A percentile compares a stretch with the other conserved stretches of the same genome.
These are phyloP conservation scores for Antedon mediterranea DNA, from an alignment of 53 echinoderm and acorn worm species.

Conservation along the genomic window DNA sequence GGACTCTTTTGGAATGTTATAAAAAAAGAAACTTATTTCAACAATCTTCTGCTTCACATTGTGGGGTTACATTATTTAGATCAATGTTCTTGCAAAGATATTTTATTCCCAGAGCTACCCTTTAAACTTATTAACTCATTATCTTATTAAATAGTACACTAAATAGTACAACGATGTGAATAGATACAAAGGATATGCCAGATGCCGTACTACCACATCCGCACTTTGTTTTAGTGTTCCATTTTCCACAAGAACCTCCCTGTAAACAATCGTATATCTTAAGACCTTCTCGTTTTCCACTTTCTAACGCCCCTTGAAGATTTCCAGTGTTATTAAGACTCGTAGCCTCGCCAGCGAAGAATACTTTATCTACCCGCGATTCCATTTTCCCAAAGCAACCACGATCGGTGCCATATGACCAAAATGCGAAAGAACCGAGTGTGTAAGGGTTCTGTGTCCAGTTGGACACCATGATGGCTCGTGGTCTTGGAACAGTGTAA, in stretches of 20 bases:
- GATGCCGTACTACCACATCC: neutral
- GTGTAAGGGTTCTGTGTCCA: neutral
- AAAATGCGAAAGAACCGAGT: neutral
- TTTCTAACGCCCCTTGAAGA: neutral
- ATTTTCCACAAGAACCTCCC: neutral
- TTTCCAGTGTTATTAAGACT: neutral
- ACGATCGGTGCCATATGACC: neutral
- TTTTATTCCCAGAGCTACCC: no score
- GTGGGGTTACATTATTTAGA: no score
- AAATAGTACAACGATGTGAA: neutral
- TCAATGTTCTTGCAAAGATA: no score
- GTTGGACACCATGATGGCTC: neutral
- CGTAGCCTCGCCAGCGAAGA: neutral
- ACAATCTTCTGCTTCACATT: no score
- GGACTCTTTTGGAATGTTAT: no score
- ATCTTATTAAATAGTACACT: neutral
- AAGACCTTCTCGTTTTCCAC: neutral
- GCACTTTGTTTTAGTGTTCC: neutral
- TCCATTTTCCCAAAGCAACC: neutral
- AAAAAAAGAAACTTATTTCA: no score
- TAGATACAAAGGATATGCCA: neutral
- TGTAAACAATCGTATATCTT: neutral
- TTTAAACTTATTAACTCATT: neutral
- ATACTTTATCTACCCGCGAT: neutral
- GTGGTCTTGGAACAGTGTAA: neutral